Conservation (phyloP, 2,113 vertebrate species). For the Chaetodon auriga region DNA sequence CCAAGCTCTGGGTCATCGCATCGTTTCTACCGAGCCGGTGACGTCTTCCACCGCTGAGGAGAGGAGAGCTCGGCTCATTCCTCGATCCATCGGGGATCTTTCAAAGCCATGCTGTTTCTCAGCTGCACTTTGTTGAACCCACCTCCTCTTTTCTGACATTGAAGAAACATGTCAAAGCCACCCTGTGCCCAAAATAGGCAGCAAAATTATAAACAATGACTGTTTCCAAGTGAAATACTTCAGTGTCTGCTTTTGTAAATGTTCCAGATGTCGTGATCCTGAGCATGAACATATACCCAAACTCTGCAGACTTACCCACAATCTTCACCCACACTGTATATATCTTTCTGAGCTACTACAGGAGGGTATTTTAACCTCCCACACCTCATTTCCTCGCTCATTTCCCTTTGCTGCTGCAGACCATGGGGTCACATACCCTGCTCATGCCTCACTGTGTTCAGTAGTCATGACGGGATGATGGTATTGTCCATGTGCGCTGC, state of each 20-base stretch:
- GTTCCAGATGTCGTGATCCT: slow-evolving; percentile 30
- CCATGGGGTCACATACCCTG: slow-evolving; percentile 12
- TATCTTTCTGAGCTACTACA: slow-evolving; percentile 1
- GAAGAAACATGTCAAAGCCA: slow-evolving; percentile 42
- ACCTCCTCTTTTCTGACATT: slow-evolving; percentile 48
- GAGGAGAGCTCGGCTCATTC: slow-evolving; percentile 20
- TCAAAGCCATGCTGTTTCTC: slow-evolving; percentile 41
- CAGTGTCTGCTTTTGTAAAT: slow-evolving; percentile 30
- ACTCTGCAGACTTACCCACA: slow-evolving; percentile 23
- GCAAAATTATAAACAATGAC: slow-evolving; percentile 31
- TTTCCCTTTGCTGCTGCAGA: slow-evolving; percentile 45
- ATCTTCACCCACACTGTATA: slow-evolving; percentile 23
- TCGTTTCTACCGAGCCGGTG: background rate
- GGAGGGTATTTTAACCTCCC: slow-evolving; percentile 29
- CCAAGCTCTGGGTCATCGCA: slow-evolving; percentile 39
- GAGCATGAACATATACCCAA: slow-evolving; percentile 21
- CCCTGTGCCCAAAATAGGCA: slow-evolving; percentile 43
- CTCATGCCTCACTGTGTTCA: slow-evolving; percentile 24
- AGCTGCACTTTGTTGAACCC: slow-evolving; percentile 53
- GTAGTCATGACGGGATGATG: slow-evolving; percentile 19
- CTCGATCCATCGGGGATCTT: slow-evolving; percentile 32
- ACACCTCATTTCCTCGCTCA: slow-evolving; percentile 55
- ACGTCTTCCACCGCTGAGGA: slow-evolving; percentile 18
- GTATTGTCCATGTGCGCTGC: slow-evolving; percentile 5
- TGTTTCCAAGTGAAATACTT: slow-evolving; percentile 54